Percentiles rank a stretch among this genome's conserved stretches.
Evolutionary conservation across 1,140 invertebrate species (phyloP).

Genomic region (Wasmannia auropunctata): DNA sequence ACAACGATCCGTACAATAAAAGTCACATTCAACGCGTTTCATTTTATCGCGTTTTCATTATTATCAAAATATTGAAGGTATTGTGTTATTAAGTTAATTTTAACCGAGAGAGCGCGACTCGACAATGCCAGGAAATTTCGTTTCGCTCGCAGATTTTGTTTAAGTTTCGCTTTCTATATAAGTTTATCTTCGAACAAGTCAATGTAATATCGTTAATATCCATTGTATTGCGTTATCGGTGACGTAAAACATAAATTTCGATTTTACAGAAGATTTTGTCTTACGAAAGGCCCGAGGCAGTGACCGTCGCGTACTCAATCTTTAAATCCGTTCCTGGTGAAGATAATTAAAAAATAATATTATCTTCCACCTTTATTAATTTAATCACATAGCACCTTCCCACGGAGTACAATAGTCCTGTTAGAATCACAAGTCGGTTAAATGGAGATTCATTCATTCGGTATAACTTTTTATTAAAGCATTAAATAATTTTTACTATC

Average conservation of each 20-base stretch:
- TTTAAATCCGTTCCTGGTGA: background rate
- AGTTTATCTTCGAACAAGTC: background rate
- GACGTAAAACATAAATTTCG: background rate
- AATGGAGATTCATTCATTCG: background rate
- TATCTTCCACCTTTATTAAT: slow-evolving; percentile 43
- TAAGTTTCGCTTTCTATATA: no score
- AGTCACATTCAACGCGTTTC: background rate
- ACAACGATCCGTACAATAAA: background rate
- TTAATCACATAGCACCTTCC: background rate
- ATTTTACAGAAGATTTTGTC: background rate
- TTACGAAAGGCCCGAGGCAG: slow-evolving; percentile 8
- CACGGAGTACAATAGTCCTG: background rate
- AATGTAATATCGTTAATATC: background rate
- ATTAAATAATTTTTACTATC: slow-evolving; percentile 21
- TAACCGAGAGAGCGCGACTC: background rate
- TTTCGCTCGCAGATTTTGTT: background rate
- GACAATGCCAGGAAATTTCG: background rate
- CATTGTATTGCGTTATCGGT: background rate
- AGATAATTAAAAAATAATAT: slow-evolving; percentile 39
- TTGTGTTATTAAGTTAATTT: background rate
- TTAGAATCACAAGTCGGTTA: background rate
- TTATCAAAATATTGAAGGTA: background rate
- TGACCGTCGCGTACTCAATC: background rate
- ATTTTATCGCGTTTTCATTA: no score
- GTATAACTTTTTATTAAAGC: background rate